Evolutionary conservation across 2,888 invertebrate genomes (phyloP).

Genomic region (Perithous albicinctus): DNA sequence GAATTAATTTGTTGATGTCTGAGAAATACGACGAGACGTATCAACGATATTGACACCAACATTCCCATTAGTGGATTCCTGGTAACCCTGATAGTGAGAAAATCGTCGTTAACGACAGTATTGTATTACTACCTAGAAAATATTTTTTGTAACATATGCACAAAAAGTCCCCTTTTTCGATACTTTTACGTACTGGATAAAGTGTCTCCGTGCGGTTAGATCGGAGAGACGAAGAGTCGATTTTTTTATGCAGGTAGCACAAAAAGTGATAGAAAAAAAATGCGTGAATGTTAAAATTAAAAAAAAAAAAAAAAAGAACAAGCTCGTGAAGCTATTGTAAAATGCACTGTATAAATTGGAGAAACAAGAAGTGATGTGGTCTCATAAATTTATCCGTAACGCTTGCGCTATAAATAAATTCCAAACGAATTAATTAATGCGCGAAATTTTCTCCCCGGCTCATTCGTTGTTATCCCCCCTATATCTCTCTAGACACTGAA

Average conservation of each 20-base stretch:
- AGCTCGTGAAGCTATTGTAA: not conserved
- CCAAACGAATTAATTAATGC: slow-evolving; percentile 23
- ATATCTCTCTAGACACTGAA: slow-evolving; percentile 17
- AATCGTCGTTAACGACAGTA: not conserved
- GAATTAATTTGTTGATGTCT: slow-evolving; percentile 39
- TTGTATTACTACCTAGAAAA: not conserved
- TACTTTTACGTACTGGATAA: no score
- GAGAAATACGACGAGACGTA: not conserved
- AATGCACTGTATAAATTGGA: not conserved
- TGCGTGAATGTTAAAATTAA: no score
- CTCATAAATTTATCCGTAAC: slow-evolving; percentile 9
- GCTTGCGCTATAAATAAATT: slow-evolving; percentile 21
- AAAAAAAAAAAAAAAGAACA: no score
- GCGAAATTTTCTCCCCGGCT: not conserved
- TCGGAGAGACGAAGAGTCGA: no score
- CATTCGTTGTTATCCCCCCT: not conserved
- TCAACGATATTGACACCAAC: not conserved
- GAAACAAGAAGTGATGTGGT: slow-evolving; percentile 4
- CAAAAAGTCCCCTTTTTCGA: no score
- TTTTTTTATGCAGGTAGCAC: no score
- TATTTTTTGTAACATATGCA: not conserved
- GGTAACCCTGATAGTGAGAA: not conserved
- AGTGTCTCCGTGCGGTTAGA: no score
- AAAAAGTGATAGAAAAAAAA: not conserved
- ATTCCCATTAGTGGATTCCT: not conserved